Base-by-base conservation (phyloP, 1,140 invertebrate species). In the Teleogryllus occipitalis region DNA sequence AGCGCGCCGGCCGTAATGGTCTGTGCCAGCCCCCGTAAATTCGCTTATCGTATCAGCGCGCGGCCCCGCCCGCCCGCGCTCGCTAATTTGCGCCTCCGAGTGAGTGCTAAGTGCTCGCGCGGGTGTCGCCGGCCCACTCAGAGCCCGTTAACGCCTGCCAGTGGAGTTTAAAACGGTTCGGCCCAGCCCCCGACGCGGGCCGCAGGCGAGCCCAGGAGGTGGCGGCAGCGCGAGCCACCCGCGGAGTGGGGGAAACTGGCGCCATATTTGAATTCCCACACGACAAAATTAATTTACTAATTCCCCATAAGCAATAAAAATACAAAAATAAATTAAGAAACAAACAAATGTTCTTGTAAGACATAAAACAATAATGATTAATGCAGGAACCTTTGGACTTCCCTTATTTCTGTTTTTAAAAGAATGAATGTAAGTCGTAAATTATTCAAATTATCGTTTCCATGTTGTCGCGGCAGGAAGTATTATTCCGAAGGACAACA, bases 161-260 rank as follows among this genome's bases (percentile, higher is more conserved):
- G 54, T 65, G 54, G 54, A 65, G 54, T 65, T 65, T 65, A 65
- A 65, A 65, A 65, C 54, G 54, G 54, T 65, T 65, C 18, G 54
- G 10, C 18, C 54, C 18, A 18, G 54, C 54, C 10, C 54, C 18
- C 54, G 18, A 65, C 18, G 10, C 54, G 54, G 54, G 10, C 10
- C 10, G 54, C 18, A 65, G 54, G 18, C 10, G 2, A 14, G 0
- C 2, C 54, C 18, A 65, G 54, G 7, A 65, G 54, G 54, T 65
- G 54, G 54, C 10, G 54, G 27, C 27, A 5, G 27, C 27, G 27
- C 27, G 27, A 1, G 27, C 27, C 1, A 39, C 27, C 27, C 27
- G 54, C 10, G 54, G 54, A 65, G 54, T 65, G 10, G 54, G 18
- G 54, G 10, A 18, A 65, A 65, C 54, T 65, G 54, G 54, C 54